Evolutionary conservation across 2,113 vertebrate species (phyloP).

Genomic region (Paraplagusia blochii): DNA sequence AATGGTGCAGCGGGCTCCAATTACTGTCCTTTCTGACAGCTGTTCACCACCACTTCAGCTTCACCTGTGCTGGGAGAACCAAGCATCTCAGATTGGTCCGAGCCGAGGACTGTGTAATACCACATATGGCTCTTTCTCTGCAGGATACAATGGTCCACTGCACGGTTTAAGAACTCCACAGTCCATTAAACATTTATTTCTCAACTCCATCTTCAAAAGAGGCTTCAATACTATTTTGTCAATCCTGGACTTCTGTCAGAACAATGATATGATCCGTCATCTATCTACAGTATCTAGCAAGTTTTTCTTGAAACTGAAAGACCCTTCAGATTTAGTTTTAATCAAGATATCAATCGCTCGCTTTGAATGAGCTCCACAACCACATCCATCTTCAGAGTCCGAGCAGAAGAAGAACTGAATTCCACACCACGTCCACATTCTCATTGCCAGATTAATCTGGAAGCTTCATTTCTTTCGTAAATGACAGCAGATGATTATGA

Average conservation of each 20-base stretch:
- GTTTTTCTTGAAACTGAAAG: no score
- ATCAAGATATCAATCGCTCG: slow-evolving; percentile 59
- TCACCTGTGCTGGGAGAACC: slow-evolving; percentile 51
- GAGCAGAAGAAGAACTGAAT: slow-evolving; percentile 61
- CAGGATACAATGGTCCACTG: slow-evolving; percentile 46
- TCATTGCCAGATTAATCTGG: slow-evolving; percentile 53
- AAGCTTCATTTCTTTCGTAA: slow-evolving; percentile 57
- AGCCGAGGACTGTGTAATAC: slow-evolving; percentile 65
- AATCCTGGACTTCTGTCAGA: not conserved
- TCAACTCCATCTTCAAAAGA: not conserved
- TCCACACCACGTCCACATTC: slow-evolving; percentile 61
- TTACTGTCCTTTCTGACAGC: slow-evolving; percentile 73
- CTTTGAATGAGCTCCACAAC: slow-evolving; percentile 15
- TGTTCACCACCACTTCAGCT: slow-evolving; percentile 54
- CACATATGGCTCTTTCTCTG: slow-evolving; percentile 38
- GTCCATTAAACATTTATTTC: slow-evolving; percentile 26
- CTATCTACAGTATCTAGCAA: slow-evolving; percentile 31
- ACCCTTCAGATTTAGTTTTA: slow-evolving; percentile 15
- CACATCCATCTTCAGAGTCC: slow-evolving; percentile 47
- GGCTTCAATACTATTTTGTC: not conserved
- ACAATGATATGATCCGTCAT: not conserved
- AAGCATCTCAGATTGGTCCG: slow-evolving; percentile 28
- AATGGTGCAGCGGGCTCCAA: slow-evolving; percentile 74
- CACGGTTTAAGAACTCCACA: slow-evolving; percentile 45
- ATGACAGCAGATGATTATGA: slow-evolving; percentile 59